Evolutionary conservation across 2,888 invertebrate species (phyloP), one percentile per base, ranked within the genome.

Genomic region (Synergus umbraculus): DNA sequence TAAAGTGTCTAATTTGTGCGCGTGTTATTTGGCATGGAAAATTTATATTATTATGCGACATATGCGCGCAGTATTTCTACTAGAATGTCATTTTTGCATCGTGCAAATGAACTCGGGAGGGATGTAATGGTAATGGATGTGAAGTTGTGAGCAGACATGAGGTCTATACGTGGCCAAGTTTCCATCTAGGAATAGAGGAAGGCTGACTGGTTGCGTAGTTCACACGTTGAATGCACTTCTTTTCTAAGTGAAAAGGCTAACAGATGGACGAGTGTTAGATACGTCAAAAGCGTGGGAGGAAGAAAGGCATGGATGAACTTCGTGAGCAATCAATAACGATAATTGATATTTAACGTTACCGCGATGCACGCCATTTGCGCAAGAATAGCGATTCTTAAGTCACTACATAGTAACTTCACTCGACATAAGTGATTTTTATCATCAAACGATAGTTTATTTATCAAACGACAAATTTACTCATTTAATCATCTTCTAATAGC

Each of bases 181-280:
- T 44, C 76, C 63, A 76, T 60, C 76, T 63, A 58, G 29, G 63
- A 76, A 43, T 22, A 43, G 44, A 76, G 43, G 76, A 76, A 41
- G 76, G 60, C 63, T 44, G 76, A 41, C 76, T 76, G 76, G 76
- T 76, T 76, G 58, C 76, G 15, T 63, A 22, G 49, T 49, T 76
- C 60, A 60, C 60, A 41, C 18, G 43, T 76, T 76, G n/a, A 44
- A 76, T 60, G 76, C 60, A 76, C n/a, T 76, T 76, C 29, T 76
- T 58, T 60, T 76, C 76, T 12, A 60, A 76, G 60, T 76, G 44
- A 13, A 37, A 76, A 44, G 41, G n/a, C 43, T 29, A 22, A 63
- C 60, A 41, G 37, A 60, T 76, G 41, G 76, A 76, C 58, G 46
- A 49, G 46, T 13, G 4, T 49, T 5, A 15, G 46, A 49, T 49